Evolutionary conservation across 2,797 vertebrate species (phyloP), one percentile per base, ranked within the genome.

Genomic region (Neosalanx taihuensis): DNA sequence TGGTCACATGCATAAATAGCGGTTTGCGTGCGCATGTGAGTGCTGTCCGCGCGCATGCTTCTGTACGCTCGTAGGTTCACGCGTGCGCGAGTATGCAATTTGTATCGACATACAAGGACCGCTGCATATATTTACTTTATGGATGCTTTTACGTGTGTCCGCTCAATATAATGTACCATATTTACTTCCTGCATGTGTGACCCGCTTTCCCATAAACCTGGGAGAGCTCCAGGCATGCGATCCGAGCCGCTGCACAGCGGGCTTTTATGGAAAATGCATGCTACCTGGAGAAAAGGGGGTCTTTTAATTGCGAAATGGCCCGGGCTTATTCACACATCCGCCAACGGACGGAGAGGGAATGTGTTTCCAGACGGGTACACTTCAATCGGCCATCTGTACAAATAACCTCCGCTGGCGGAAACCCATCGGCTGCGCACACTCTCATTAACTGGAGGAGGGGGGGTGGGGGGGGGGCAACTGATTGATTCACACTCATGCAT

Each of bases 401-500:
- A 84, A 79, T 67, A 76, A 81, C 71, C 60, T 41, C 41, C 17
- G 53, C 64, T 68, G 61, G 10, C 51, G 31, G 72, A 53, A 73
- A 30, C 20, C 37, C 79, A 56, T 72, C 23, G 29, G 63, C 61
- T 68, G 20, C 33, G 33, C 7, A 0, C 2, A 46, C 60, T 59
- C 74, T 80, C 70, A 82, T 87, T 87, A 83, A 80, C 75, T 73
- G 69, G 78, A 76, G 78, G 61, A 67, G 67, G 23, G 23, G 23
- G 23, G 67, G 23, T 1, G 23, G 23, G 23, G 1, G 23, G 23
- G 23, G 23, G 81, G 65, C 76, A 82, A 72, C 72, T 65, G 79
- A 89, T 83, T 82, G 84, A 88, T 87, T 84, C 33, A 53, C 64
- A 77, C 63, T 15, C 76, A 65, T 72, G 20, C 35, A 15, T 5